Evolutionary conservation across 2,888 invertebrate genomes (phyloP).

Genomic region (Ectropis crepuscularia): DNA sequence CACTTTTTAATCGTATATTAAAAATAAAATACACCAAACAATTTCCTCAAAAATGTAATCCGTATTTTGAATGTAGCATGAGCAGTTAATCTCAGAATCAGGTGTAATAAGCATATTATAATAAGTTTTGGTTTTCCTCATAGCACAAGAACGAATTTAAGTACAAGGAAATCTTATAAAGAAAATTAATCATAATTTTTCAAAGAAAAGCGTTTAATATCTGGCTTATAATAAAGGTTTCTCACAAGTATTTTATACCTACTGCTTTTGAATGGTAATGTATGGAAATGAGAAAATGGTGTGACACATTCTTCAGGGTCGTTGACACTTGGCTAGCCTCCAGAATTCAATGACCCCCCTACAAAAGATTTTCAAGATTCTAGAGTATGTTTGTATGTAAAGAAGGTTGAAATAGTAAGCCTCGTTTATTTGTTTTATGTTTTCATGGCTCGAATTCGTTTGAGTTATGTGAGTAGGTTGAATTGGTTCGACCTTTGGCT

Average conservation of each 20-base stretch:
- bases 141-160: no score
- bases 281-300: constrained; percentile 28
- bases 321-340: constrained; percentile 26
- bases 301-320: constrained; percentile 27
- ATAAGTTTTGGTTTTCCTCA: no score
- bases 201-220: not conserved
- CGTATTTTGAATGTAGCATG: no score
- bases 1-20: no score
- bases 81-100: no score
- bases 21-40: no score
- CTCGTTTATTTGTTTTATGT: constrained; percentile 13
- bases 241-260: constrained; percentile 3
- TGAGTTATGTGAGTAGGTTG: constrained; percentile 11
- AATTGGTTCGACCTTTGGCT: constrained; percentile 14
- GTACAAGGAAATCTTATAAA: no score
- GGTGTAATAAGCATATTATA: no score
- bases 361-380: constrained; percentile 24
- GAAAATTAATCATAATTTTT: not conserved
- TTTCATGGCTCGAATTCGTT: constrained; percentile 8
- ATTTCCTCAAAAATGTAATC: no score
- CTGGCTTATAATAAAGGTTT: constrained; percentile 16
- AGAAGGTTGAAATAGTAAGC: constrained; percentile 7
- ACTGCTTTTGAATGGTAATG: constrained; percentile 27
- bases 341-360: constrained; percentile 25
- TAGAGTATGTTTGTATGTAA: constrained; percentile 24